Evolutionary conservation across 1,140 invertebrate species (phyloP), one percentile per base, ranked within the genome.

Genomic region (Zaprionus tsacasi): DNA sequence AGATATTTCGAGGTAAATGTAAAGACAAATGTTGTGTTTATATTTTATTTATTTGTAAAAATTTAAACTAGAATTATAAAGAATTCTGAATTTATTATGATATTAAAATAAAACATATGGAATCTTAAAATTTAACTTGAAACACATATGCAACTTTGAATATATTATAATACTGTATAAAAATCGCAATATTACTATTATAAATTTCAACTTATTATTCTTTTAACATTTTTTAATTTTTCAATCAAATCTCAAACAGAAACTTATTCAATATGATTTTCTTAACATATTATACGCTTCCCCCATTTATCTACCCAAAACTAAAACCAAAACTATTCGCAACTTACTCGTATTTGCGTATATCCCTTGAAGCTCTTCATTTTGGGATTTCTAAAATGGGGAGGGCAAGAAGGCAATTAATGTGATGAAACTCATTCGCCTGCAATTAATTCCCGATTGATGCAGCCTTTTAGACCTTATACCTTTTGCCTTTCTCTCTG

Each of bases 371-470:
- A 43, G 40, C 6, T 43, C n/a, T 35, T 13, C 40, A 7, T 43
- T n/a, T 40, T 43, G 13, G 13, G 38, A 13, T 13, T n/a, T 45
- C 15, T 15, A 15, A 21, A 21, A 21, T 1, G 2, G 21, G n/a
- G 6, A 6, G n/a, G n/a, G 40, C 2, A 6, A 15, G 40, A 45
- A 15, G 40, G 17, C 55, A 59, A 67, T 72, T 72, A 67, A 59
- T 54, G 43, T n/a, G 35, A 36, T n/a, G 35, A 36, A 72, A 59
- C 64, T 55, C 52, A 60, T 59, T 54, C 48, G 11, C 35, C 6
- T 48, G 30, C 56, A 67, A 67, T 67, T 73, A 73, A 55, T 69
- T 56, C 57, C n/a, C 48, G 40, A 68, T 69, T 61, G 65, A 73
- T 55, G 52, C 21, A 30, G 35, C 17, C 48, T 21, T 55, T 56